phyloP scores from a whole-genome alignment of 2,797 vertebrate species.

The Zalophus californianus region DNA sequence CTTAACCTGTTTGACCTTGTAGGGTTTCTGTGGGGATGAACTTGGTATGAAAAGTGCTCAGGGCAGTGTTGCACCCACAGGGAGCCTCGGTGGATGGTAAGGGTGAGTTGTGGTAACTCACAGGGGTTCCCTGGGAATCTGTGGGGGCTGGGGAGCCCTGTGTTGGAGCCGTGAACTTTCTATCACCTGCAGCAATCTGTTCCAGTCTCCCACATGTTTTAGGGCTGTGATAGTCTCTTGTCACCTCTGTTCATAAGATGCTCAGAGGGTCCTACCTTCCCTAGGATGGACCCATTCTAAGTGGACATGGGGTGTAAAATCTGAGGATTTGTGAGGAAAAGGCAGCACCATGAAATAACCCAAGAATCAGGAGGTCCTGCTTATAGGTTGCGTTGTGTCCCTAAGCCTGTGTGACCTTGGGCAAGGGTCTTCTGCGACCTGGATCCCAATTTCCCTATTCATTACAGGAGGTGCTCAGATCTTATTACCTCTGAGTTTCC shows the following conservation, averaged over 20 bases:
- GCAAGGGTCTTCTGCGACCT: neutral
- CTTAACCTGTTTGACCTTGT: neutral
- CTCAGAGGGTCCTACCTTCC: neutral
- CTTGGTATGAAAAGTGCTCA: neutral
- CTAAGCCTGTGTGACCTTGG: neutral
- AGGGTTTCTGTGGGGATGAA: neutral
- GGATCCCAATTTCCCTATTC: neutral
- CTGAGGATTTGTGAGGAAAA: neutral
- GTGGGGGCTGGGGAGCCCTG: neutral
- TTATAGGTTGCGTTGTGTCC: neutral
- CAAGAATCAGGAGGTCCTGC: neutral
- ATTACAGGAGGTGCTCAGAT: neutral
- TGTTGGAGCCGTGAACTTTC: neutral
- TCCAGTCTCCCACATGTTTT: neutral
- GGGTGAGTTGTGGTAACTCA: neutral
- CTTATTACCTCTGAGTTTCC: neutral
- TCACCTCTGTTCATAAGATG: neutral
- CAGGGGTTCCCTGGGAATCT: neutral
- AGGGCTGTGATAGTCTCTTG: neutral
- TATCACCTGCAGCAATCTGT: neutral
- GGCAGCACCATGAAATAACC: neutral
- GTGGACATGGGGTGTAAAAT: neutral
- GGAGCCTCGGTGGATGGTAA: neutral
- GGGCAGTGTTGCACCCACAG: rapidly evolving
- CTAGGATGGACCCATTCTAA: neutral